Evolutionary conservation across 2,113 vertebrate genomes (phyloP).

Genomic region (Gasterosteus nipponicus): DNA sequence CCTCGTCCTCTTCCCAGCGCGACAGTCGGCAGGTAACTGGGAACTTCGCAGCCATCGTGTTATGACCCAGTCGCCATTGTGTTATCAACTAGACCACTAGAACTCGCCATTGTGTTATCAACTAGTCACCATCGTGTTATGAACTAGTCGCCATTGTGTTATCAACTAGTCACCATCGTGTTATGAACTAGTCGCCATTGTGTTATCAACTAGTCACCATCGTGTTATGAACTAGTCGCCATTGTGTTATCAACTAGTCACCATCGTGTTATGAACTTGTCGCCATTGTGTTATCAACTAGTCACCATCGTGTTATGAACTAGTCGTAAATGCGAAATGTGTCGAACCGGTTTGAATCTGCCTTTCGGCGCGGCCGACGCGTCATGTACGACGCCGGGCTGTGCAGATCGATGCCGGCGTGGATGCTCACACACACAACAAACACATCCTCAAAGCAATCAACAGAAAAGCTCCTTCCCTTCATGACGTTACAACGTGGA

Average conservation of each 20-base stretch:
- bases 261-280: too few relatives aligned
- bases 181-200: too few relatives aligned
- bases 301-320: conserved; percentile 2
- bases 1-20: conserved; percentile 91
- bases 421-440: not conserved
- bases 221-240: too few relatives aligned
- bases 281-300: too few relatives aligned
- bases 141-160: too few relatives aligned
- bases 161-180: too few relatives aligned
- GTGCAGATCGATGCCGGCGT: not conserved
- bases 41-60: too few relatives aligned
- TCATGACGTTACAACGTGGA: not conserved
- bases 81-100: not conserved
- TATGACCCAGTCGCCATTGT: too few relatives aligned
- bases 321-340: not conserved
- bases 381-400: not conserved
- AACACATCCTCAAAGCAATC: not conserved
- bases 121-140: too few relatives aligned
- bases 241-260: too few relatives aligned
- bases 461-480: not conserved
- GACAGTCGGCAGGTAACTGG: conserved; percentile 93
- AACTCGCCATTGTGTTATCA: too few relatives aligned
- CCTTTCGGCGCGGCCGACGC: not conserved
- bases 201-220: too few relatives aligned
- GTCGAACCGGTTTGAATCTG: not conserved